These are phyloP conservation scores for Molorchus minor DNA, from an alignment of 2,888 invertebrate genomes.

Conservation along the genomic window DNA sequence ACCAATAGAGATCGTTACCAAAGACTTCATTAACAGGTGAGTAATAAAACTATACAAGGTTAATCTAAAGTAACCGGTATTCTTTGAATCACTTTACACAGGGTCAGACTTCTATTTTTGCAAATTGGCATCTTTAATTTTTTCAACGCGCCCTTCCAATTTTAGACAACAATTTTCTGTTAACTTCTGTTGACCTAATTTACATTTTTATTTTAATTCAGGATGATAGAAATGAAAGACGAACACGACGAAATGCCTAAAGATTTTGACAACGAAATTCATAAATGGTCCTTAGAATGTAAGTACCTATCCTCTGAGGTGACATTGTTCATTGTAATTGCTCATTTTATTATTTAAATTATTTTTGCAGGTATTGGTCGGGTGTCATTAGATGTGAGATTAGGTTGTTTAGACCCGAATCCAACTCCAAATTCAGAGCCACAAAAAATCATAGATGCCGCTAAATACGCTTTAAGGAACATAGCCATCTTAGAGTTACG, in stretches of 20 bases:
- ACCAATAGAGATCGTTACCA: conserved; percentile 75
- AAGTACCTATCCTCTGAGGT: no score
- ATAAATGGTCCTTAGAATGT: conserved; percentile 86
- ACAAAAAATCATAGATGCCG: conserved; percentile 72
- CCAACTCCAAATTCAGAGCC: conserved; percentile 65
- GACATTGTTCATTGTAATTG: no score
- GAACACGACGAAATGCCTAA: conserved; percentile 69
- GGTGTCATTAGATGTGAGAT: conserved; percentile 72
- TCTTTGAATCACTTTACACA: no score
- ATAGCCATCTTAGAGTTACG: conserved; percentile 72
- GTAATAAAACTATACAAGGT: conserved; percentile 1
- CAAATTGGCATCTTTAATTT: no score
- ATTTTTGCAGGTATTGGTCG: conserved; percentile 68
- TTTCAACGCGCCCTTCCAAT: no score
- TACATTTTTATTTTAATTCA: conserved; percentile 54
- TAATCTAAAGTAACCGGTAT: no score
- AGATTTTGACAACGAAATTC: conserved; percentile 76
- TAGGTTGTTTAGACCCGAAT: conserved; percentile 70
- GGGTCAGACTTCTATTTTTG: no score
- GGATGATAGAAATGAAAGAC: conserved; percentile 68
- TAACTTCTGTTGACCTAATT: neutral
- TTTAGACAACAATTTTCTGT: no score
- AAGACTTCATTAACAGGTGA: conserved; percentile 74
- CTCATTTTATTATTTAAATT: neutral
- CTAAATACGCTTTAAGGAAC: conserved; percentile 72